Percentiles rank a stretch among this genome's conserved stretches.
Evolutionary conservation across 2,113 vertebrate genomes (phyloP).

Genomic region (Alligator mississippiensis): DNA sequence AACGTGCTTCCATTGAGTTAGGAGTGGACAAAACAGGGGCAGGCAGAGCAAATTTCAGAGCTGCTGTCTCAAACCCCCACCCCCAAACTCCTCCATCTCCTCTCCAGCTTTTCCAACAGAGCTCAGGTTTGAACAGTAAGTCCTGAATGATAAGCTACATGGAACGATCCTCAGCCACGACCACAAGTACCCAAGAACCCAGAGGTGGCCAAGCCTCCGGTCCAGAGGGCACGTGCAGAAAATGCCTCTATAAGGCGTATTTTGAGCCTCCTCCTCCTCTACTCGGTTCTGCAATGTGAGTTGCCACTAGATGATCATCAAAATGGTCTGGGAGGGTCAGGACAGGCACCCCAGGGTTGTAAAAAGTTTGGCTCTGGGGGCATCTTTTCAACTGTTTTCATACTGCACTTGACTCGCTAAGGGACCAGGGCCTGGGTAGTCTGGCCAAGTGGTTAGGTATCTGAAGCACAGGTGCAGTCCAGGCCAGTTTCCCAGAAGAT

Average conservation of each 20-base stretch:
- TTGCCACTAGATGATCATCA: slow-evolving; percentile 42
- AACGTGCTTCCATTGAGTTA: slow-evolving; percentile 26
- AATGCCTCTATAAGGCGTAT: not conserved
- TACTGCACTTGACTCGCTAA: slow-evolving; percentile 10
- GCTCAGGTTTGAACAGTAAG: slow-evolving; percentile 47
- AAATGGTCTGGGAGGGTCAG: slow-evolving; percentile 44
- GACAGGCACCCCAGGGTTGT: slow-evolving; percentile 48
- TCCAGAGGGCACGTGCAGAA: slow-evolving; percentile 16
- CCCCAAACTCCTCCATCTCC: slow-evolving; percentile 48
- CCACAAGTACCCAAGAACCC: slow-evolving; percentile 59
- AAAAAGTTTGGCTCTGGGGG: slow-evolving; percentile 19
- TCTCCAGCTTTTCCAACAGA: slow-evolving; percentile 52
- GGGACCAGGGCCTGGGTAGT: too few relatives aligned
- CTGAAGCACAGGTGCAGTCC: too few relatives aligned
- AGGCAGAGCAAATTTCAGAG: not conserved
- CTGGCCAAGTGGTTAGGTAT: too few relatives aligned
- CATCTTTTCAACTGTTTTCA: slow-evolving; percentile 3
- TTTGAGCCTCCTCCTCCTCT: not conserved
- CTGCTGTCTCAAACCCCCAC: slow-evolving; percentile 61
- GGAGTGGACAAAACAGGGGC: not conserved
- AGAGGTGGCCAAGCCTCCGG: slow-evolving; percentile 37
- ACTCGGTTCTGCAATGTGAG: slow-evolving; percentile 32
- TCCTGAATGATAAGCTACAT: slow-evolving; percentile 62
- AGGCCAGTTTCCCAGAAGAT: too few relatives aligned
- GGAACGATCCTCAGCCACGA: slow-evolving; percentile 65